Evolutionary conservation across 2,113 vertebrate genomes (phyloP), one percentile per base, ranked within the genome.

Genomic region (Anoura caudifer): DNA sequence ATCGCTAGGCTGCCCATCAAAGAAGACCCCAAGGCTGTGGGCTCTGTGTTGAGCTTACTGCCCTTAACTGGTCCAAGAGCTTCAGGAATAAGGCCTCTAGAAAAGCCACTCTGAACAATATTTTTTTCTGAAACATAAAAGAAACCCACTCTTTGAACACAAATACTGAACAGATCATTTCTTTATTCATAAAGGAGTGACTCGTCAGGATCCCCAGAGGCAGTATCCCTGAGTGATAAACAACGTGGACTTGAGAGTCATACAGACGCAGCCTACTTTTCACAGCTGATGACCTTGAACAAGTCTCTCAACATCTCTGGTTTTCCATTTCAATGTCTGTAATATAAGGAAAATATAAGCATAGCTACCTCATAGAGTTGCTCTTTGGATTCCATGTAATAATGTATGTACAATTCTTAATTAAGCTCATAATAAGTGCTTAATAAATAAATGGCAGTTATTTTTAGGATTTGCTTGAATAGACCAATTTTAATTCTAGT

Each of bases 61-160:
- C 43, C 65, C 65, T 80, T 81, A 47, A 54, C 45, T 76, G 26
- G 15, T 20, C 82, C 38, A 73, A 85, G 70, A 76, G 45, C 92
- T 91, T 94, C 13, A 61, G 43, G 45, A 80, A 63, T 28, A 83
- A 95, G 89, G 28, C 41, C 63, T 90, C 38, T 79, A 63, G 63
- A 67, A 45, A 91, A 87, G 45, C 33, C 33, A 59, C 56, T 89
- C 69, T 43, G 73, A 76, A 14, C 75, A 76, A 20, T 31, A 28
- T 72, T 72, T 45, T 90, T 93, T 86, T 59, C 85, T 79, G 36
- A 75, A 92, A 82, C 88, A 87, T 83, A 81, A 82, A 73, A 85
- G 81, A 94, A 81, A 54, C 19, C 67, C 28, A 24, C 17, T 85
- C 41, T 77, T 95, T 41, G 45, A 90, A 11, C 54, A 45, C 36